Percentiles rank a stretch among this genome's conserved stretches.
Evolutionary conservation across 2,888 invertebrate genomes (phyloP).

Genomic region (Lepetodrilus schrolli): DNA sequence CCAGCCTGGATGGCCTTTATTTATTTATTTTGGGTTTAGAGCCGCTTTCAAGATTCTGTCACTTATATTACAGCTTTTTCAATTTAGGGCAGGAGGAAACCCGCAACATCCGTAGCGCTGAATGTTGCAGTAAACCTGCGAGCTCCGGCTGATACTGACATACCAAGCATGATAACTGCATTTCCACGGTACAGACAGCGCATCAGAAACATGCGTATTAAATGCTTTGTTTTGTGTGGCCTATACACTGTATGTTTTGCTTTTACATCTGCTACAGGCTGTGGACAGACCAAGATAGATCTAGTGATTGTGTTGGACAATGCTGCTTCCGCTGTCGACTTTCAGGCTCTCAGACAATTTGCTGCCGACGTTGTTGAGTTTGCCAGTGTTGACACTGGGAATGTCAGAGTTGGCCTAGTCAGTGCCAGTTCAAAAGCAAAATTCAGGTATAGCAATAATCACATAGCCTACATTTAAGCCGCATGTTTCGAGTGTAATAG

Average conservation of each 20-base stretch:
- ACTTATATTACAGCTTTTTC: too few species aligned
- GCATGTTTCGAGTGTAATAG: too few species aligned
- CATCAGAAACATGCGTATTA: not conserved
- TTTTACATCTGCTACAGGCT: slow-evolving; percentile 39
- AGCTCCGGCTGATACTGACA: not conserved
- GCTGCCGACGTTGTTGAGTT: slow-evolving; percentile 49
- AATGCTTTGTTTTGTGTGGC: not conserved
- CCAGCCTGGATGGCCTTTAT: too few species aligned
- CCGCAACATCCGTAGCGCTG: too few species aligned
- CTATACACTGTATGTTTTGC: not conserved
- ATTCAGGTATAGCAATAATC: too few species aligned
- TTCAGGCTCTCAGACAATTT: slow-evolving; percentile 43
- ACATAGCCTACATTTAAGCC: too few species aligned
- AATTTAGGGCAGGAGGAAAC: too few species aligned
- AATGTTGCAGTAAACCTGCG: too few species aligned
- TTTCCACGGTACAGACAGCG: too few species aligned
- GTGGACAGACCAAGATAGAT: slow-evolving; percentile 52
- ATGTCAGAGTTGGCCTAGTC: slow-evolving; percentile 66
- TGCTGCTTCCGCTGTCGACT: slow-evolving; percentile 42
- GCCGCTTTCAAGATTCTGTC: too few species aligned
- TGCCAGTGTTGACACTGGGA: slow-evolving; percentile 54
- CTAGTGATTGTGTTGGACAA: slow-evolving; percentile 55
- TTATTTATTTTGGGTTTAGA: too few species aligned
- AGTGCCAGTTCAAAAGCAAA: slow-evolving; percentile 70
- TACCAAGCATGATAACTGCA: too few species aligned